A percentile compares a stretch with the other conserved stretches of the same genome.
These are phyloP conservation scores for Leucophora obtusa DNA, from an alignment of 2,888 invertebrate genomes.

Conservation along the genomic window DNA sequence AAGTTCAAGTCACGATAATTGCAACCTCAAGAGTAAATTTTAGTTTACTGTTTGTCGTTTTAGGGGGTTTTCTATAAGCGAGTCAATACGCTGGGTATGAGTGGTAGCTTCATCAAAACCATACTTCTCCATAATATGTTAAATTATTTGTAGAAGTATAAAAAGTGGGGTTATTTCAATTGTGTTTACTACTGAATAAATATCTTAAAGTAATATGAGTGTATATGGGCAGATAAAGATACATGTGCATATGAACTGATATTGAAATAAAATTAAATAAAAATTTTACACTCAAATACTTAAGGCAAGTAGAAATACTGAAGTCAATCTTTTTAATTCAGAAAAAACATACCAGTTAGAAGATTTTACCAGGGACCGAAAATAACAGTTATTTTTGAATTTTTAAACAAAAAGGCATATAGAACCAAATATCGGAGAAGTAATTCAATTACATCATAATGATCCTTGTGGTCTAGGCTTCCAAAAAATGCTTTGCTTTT, in stretches of 20 bases:
- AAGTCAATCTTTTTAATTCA: no score
- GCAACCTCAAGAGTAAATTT: slow-evolving; percentile 71
- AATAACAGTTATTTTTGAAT: no score
- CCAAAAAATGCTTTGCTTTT: no score
- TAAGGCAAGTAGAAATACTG: not conserved
- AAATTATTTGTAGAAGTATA: slow-evolving; percentile 20
- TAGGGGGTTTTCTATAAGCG: not conserved
- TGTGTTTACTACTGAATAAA: slow-evolving; percentile 19
- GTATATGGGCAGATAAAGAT: slow-evolving; percentile 27
- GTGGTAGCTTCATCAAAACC: slow-evolving; percentile 21
- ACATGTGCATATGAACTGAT: slow-evolving; percentile 36
- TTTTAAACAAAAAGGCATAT: no score
- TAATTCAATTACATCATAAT: no score
- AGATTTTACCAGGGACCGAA: no score
- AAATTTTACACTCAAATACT: slow-evolving; percentile 18
- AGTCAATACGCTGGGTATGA: not conserved
- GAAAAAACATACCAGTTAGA: no score
- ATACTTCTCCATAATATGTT: slow-evolving; percentile 41
- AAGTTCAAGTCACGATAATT: slow-evolving; percentile 77
- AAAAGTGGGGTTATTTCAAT: slow-evolving; percentile 36
- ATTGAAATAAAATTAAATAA: slow-evolving; percentile 47
- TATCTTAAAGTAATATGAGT: slow-evolving; percentile 30
- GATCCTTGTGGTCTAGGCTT: no score
- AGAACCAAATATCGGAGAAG: no score
- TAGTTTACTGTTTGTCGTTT: slow-evolving; percentile 53